phyloP scores from a whole-genome alignment of 2,797 vertebrate genomes.

The Pseudochirops corinnae region DNA sequence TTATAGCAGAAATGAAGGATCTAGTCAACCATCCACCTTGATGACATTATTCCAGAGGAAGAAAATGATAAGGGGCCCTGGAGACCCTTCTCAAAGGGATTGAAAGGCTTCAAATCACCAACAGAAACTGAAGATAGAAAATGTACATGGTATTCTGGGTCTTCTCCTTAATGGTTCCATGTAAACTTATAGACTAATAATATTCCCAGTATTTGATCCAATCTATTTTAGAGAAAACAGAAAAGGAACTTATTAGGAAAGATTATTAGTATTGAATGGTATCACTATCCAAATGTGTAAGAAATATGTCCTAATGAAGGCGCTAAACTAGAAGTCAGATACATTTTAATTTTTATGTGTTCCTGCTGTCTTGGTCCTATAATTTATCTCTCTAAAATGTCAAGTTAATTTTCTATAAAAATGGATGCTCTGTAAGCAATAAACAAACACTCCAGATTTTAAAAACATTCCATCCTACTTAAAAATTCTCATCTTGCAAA shows the following conservation, averaged over 20 bases:
- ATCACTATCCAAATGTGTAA: neutral
- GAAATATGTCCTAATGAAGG: neutral
- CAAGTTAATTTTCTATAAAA: neutral
- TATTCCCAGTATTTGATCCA: neutral
- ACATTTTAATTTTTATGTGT: constrained; percentile 2
- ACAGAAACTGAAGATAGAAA: neutral
- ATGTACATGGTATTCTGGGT: neutral
- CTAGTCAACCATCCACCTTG: neutral
- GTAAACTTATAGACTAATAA: neutral
- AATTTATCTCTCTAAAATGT: neutral
- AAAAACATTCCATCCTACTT: constrained; percentile 9
- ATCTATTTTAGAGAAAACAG: constrained; percentile 29
- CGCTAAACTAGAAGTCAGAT: constrained; percentile 15
- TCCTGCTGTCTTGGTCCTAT: neutral
- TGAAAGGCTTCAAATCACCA: neutral
- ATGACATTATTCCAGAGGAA: constrained; percentile 27
- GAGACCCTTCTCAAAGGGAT: neutral
- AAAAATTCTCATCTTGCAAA: constrained; percentile 34
- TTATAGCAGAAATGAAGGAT: neutral
- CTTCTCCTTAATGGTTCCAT: neutral
- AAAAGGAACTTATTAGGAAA: neutral
- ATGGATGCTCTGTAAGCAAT: constrained; percentile 33
- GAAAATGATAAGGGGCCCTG: neutral
- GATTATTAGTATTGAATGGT: neutral
- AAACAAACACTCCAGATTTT: neutral